Conservation (phyloP, 2,113 vertebrate genomes). For the Microtus oregoni region DNA sequence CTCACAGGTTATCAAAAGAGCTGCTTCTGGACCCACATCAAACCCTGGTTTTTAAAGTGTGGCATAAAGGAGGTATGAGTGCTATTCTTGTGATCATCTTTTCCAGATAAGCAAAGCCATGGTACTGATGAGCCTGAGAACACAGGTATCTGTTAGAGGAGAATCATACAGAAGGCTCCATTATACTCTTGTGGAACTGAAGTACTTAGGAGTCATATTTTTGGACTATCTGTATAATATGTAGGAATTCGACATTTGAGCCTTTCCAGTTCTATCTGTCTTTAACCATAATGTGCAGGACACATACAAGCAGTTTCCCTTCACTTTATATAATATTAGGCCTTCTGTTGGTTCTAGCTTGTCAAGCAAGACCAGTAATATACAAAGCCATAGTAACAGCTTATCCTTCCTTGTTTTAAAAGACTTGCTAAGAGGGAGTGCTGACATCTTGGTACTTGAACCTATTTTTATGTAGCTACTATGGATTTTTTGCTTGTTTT, state of each 20-base stretch:
- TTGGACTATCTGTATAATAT: conserved; percentile 20
- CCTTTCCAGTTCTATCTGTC: not conserved
- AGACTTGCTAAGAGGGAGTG: not conserved
- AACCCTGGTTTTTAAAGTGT: conserved; percentile 97
- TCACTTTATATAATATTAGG: not conserved
- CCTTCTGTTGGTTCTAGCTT: conserved; percentile 38
- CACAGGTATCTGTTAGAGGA: not conserved
- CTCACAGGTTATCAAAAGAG: conserved; percentile 92
- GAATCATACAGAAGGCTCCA: not conserved
- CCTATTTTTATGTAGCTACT: not conserved
- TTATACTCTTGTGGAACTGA: not conserved
- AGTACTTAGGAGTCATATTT: conserved; percentile 35
- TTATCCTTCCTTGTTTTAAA: conserved; percentile 33
- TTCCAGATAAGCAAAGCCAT: not conserved
- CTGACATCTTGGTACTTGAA: not conserved
- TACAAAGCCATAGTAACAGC: not conserved
- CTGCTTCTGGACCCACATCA: conserved; percentile 95
- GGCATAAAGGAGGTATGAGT: conserved; percentile 96
- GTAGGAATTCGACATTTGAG: conserved; percentile 13
- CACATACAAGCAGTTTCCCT: not conserved
- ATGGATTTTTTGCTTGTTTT: not conserved
- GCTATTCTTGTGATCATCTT: conserved; percentile 18
- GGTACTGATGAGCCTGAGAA: not conserved
- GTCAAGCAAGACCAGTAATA: not conserved
- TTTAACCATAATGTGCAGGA: not conserved